These are phyloP conservation scores for Eleutherodactylus coqui DNA, from an alignment of 2,797 vertebrate genomes.

Conservation along the genomic window DNA sequence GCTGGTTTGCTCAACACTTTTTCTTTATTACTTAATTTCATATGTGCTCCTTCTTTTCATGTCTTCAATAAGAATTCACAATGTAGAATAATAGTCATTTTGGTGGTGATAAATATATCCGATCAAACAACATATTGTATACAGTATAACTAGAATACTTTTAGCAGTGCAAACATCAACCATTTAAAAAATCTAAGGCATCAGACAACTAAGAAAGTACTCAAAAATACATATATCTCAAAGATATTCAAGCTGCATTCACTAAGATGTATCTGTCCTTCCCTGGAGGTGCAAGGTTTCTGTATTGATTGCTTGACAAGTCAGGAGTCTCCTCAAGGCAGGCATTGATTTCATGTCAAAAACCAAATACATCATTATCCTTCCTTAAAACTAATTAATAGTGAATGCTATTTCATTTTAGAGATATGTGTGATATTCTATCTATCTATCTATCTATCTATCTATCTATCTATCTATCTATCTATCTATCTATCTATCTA, in stretches of 20 bases:
- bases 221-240: constrained; percentile 25
- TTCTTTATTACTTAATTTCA: no score
- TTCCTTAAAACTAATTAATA: constrained; percentile 75
- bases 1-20: no score
- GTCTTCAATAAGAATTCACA: no score
- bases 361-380: constrained; percentile 72
- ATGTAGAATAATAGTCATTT: no score
- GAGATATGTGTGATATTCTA: constrained; percentile 62
- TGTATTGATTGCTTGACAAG: constrained; percentile 70
- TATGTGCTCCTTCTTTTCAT: no score
- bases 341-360: constrained; percentile 76
- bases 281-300: constrained; percentile 68
- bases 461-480: neutral
- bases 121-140: no score
- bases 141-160: no score
- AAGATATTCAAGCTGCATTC: constrained; percentile 66
- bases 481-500: neutral
- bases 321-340: constrained; percentile 69
- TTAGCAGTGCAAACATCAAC: neutral
- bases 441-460: constrained; percentile 11
- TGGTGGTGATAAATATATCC: no score
- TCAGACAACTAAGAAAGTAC: neutral
- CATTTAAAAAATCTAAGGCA: neutral
- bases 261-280: constrained; percentile 68
- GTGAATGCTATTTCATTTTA: constrained; percentile 67